phyloP scores from a whole-genome alignment of 2,888 invertebrate species.

The Standfussiana lucernea region DNA sequence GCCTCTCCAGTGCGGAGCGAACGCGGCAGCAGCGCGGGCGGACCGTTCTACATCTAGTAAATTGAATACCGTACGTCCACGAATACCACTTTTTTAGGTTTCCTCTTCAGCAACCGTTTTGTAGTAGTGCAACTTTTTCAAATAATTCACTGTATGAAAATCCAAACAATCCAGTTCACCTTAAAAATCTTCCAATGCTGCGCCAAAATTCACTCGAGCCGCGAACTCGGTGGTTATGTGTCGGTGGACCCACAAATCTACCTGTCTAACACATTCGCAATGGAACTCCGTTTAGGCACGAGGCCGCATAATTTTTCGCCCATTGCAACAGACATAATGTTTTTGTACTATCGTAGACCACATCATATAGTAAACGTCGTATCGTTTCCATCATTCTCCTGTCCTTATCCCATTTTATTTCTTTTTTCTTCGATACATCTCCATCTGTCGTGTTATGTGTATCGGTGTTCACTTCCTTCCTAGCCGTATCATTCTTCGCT shows the following conservation, averaged over 20 bases:
- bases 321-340: not conserved
- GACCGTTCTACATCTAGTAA: constrained; percentile 44
- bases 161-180: not conserved
- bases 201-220: not conserved
- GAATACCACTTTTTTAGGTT: constrained; percentile 10
- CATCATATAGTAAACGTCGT: not conserved
- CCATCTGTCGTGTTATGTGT: constrained; percentile 5
- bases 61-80: constrained; percentile 40
- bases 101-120: constrained; percentile 4
- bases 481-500: not conserved
- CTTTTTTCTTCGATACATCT: not conserved
- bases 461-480: constrained; percentile 2
- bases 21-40: constrained; percentile 11
- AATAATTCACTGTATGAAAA: constrained; percentile 10
- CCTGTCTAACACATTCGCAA: not conserved
- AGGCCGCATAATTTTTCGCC: not conserved
- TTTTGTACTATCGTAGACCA: not conserved
- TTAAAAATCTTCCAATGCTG: not conserved
- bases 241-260: constrained; percentile 8
- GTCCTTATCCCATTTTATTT: not conserved
- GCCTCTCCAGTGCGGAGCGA: constrained; percentile 39
- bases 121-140: not conserved
- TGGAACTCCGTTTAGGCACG: not conserved
- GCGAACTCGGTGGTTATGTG: not conserved
- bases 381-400: not conserved